These are phyloP conservation scores for Callionymus lyra DNA, from an alignment of 2,113 vertebrate species.

Conservation along the genomic window DNA sequence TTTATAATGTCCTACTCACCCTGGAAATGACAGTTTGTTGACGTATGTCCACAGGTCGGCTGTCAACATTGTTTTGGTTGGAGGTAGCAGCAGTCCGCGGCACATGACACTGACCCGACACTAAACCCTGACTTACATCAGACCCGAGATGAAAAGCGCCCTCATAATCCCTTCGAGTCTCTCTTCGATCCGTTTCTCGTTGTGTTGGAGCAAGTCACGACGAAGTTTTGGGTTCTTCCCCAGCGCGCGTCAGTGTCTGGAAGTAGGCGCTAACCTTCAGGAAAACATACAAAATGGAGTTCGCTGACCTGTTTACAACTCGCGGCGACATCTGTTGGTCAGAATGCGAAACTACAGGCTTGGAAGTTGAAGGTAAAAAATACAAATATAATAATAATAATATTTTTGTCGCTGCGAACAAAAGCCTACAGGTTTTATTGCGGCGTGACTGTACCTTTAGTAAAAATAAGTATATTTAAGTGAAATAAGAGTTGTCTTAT, in stretches of 20 bases:
- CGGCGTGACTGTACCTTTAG: no score
- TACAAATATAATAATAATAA: no score
- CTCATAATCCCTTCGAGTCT: background rate
- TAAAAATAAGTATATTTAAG: no score
- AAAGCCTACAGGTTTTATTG: no score
- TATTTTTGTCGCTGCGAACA: no score
- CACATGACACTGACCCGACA: conserved; percentile 32
- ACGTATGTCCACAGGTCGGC: conserved; percentile 48
- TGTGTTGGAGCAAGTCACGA: conserved; percentile 1
- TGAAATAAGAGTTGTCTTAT: no score
- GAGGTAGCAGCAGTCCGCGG: conserved; percentile 45
- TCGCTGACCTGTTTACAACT: conserved; percentile 34
- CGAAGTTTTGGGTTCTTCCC: conserved; percentile 12
- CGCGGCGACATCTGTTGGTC: conserved; percentile 45
- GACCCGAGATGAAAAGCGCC: background rate
- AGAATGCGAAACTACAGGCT: conserved; percentile 6
- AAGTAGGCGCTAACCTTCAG: conserved; percentile 64
- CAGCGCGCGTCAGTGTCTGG: conserved; percentile 35
- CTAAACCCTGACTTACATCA: conserved; percentile 14
- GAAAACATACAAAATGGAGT: conserved; percentile 75
- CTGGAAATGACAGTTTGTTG: conserved; percentile 36
- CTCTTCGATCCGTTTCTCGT: background rate
- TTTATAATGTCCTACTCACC: conserved; percentile 43
- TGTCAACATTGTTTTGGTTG: conserved; percentile 67
- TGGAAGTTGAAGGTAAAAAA: no score